Evolutionary conservation across 2,113 vertebrate species (phyloP).

Genomic region (Calyptomena viridis): DNA sequence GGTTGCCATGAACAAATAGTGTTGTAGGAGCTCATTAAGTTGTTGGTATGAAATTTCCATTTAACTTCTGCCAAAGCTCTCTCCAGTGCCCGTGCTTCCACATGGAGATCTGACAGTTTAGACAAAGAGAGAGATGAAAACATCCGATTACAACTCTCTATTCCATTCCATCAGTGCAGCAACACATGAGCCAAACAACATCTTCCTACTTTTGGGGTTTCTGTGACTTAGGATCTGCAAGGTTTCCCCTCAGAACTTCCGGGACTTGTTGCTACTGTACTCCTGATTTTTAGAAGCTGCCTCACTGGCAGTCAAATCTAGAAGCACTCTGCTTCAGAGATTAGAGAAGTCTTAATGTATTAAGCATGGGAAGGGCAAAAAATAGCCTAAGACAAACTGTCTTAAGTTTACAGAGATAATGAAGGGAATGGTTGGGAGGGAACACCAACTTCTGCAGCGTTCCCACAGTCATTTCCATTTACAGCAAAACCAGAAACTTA

Average conservation of each 20-base stretch:
- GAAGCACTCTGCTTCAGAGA: not conserved
- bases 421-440: not conserved
- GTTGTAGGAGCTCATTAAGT: not conserved
- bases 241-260: not conserved
- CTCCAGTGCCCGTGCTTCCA: not conserved
- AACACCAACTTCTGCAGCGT: not conserved
- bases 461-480: not conserved
- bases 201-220: not conserved
- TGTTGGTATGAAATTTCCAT: not conserved
- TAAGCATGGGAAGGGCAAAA: constrained; percentile 11
- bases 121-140: not conserved
- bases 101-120: rapidly evolving
- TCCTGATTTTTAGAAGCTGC: not conserved
- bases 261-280: not conserved
- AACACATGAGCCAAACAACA: not conserved
- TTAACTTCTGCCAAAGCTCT: not conserved
- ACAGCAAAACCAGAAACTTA: not conserved
- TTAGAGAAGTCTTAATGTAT: not conserved
- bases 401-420: constrained; percentile 18
- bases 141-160: not conserved
- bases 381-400: constrained; percentile 18
- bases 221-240: not conserved
- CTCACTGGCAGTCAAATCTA: not conserved
- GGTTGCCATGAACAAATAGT: not conserved
- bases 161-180: not conserved